Evolutionary conservation across 2,888 invertebrate genomes (phyloP), one percentile per base, ranked within the genome.

Genomic region (Bhutanitis thaidina): DNA sequence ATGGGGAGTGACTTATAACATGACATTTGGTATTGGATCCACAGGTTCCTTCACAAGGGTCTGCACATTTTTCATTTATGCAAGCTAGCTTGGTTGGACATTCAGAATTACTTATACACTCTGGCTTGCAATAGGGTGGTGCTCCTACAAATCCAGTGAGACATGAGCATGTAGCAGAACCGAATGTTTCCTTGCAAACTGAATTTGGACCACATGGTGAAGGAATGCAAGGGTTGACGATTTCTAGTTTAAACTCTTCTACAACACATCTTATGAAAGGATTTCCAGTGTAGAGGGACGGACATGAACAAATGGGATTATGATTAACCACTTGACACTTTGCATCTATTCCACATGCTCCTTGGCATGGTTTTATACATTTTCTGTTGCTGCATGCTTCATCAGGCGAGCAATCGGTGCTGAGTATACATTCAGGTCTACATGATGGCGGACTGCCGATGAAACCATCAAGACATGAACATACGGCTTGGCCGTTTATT

Each of bases 181-280:
- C 93, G 40, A 92, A 92, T 9, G 90, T 79, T 56, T 93, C 90
- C 69, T 92, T 92, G 65, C 95, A 96, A 67, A 94, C 90, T 1
- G 95, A 91, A 71, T 94, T 93, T 0, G 94, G 92, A n/a, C 96
- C 96, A 73, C 96, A 96, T 0, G 96, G 95, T 32, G 94, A 93
- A 45, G 95, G 95, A 48, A 88, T 80, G 67, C 96, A 96, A n/a
- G 94, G 94, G 65, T 95, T 92, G 27, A 86, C 67, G 36, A 76
- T 71, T 58, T 86, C 82, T 14, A 89, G 90, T 64, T 77, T 85
- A 64, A 85, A 90, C 82, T 79, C 74, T 75, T 81, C 80, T 27
- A 76, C 47, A 53, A 79, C 78, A 71, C 96, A 96, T 72, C 93
- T 91, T 20, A 92, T 80, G 67, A 96, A 96, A 1, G 95, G 95